Evolutionary conservation across 2,888 invertebrate species (phyloP), one percentile per base, ranked within the genome.

Genomic region (Pterostichus niger): DNA sequence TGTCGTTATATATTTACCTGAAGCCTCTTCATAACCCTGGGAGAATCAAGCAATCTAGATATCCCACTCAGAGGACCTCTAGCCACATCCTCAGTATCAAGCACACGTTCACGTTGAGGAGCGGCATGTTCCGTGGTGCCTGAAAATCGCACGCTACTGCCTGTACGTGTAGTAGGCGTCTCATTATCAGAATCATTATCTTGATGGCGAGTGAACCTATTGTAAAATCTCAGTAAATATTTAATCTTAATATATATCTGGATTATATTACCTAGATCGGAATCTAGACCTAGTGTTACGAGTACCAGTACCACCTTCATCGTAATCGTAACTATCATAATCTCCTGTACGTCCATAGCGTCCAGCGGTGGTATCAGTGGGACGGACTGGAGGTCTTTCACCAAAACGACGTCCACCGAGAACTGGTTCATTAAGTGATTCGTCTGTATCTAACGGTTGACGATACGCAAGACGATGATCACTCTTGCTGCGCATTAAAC

Each of bases 1-100:
- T n/a, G 75, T 15, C n/a, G 7, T 31, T 52, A 52, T 75, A 52
- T 75, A 52, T 52, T n/a, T 75, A 97, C 97, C 87, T 96, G 94
- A 86, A 98, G 92, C 85, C 97, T 94, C 89, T 96, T 96, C 93
- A 97, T 96, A 6, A 97, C 96, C 83, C 97, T 92, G 0, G 97
- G 95, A 76, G 97, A 97, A 89, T 98, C 98, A 79, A 95, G 94
- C 40, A 98, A 90, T 54, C 97, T 93, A 84, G 96, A 96, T 87
- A 98, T 97, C 80, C 98, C 98, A 90, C 97, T 97, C 1, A 98
- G 91, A 6, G 97, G 97, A 10, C 92, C 96, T 71, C 94, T 92
- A 10, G 97, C 95, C 0, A 96, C 97, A 88, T 97, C 97, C 90
- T 98, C 97, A 6, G 97, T 97, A 87, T 97, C 97, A 83, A 95